Conservation (phyloP, 23 tunicate genomes). For the Ciona savignyi region DNA sequence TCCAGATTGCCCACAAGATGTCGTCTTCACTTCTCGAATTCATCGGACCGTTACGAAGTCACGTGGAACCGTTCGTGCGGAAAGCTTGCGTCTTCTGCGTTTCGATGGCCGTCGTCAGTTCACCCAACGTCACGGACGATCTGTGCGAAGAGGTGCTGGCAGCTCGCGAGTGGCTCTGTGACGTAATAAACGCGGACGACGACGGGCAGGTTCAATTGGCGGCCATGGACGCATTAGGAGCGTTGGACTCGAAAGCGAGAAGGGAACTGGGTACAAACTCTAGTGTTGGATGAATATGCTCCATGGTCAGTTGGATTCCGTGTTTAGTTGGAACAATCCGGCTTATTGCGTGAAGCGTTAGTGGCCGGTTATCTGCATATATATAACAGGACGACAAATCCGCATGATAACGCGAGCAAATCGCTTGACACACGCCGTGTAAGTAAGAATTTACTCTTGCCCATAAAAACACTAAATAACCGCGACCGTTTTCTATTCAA, state of each 20-base stretch:
- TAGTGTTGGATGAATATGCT: background rate
- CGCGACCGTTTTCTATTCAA: too few relatives aligned
- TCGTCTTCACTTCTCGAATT: slow-evolving; percentile 49
- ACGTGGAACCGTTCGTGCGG: slow-evolving; percentile 65
- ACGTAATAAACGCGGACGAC: slow-evolving; percentile 32
- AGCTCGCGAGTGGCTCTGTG: slow-evolving; percentile 53
- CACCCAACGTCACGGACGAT: slow-evolving; percentile 14
- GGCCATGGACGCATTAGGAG: slow-evolving; percentile 13
- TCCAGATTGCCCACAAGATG: slow-evolving; percentile 51
- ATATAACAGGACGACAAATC: too few relatives aligned
- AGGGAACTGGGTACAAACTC: slow-evolving; percentile 15
- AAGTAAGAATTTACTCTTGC: too few relatives aligned
- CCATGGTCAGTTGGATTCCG: too few relatives aligned
- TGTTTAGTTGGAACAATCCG: too few relatives aligned
- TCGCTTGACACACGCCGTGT: too few relatives aligned
- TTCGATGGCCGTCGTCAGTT: slow-evolving; percentile 54
- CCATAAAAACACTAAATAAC: too few relatives aligned
- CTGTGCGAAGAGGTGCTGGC: slow-evolving; percentile 24
- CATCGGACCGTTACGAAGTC: slow-evolving; percentile 29
- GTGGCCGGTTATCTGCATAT: too few relatives aligned
- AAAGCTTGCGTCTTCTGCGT: slow-evolving; percentile 62
- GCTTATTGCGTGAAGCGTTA: too few relatives aligned
- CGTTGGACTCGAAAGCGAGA: slow-evolving; percentile 25
- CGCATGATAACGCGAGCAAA: too few relatives aligned
- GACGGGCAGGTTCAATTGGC: slow-evolving; percentile 20